These are phyloP conservation scores for Habropoda laboriosa DNA, from an alignment of 1,140 invertebrate genomes.

Conservation along the genomic window DNA sequence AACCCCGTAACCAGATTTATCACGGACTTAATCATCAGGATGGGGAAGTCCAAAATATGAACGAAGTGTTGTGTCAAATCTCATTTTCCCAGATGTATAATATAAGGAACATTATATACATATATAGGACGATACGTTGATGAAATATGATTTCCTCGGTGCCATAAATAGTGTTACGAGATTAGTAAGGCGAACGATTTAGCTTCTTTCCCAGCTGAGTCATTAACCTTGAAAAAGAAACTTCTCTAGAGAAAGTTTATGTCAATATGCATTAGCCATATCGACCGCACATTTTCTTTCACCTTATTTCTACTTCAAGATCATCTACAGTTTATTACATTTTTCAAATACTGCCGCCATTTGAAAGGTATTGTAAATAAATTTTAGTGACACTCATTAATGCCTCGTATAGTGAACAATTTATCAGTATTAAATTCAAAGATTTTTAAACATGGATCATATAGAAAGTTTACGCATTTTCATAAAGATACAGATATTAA, in stretches of 20 bases:
- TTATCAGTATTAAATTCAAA: too few species aligned
- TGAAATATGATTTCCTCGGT: neutral
- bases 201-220: constrained; percentile 19
- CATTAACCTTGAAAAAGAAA: constrained; percentile 47
- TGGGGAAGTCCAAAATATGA: constrained; percentile 23
- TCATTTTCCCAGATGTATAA: neutral
- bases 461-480: neutral
- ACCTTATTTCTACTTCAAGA: neutral
- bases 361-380: neutral
- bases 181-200: constrained; percentile 18
- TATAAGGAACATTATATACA: neutral
- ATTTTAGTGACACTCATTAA: neutral
- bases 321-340: neutral
- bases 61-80: neutral
- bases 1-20: constrained; percentile 9
- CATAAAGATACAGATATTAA: neutral
- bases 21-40: constrained; percentile 26
- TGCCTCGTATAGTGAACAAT: neutral
- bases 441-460: neutral
- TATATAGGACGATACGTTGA: too few species aligned
- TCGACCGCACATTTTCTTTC: neutral
- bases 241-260: constrained; percentile 37
- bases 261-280: constrained; percentile 19
- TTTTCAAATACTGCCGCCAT: neutral
- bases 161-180: constrained; percentile 11